A percentile compares a stretch with the other conserved stretches of the same genome.
phyloP scores from a whole-genome alignment of 1,140 invertebrate genomes.

The Drosophila ficusphila region DNA sequence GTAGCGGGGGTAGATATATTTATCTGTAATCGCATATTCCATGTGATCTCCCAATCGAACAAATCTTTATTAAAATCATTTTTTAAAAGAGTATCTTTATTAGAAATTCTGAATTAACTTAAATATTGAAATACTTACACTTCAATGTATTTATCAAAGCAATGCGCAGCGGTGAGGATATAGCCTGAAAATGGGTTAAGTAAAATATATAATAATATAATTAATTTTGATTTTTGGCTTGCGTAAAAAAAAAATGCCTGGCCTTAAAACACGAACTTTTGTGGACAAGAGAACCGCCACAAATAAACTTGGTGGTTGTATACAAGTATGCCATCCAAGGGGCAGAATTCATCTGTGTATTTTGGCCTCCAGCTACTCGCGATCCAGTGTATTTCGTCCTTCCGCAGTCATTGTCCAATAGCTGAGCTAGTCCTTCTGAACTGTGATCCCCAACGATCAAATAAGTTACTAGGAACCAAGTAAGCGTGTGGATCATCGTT shows the following conservation, averaged over 20 bases:
- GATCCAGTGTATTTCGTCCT: too few species aligned
- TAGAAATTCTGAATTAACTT: neutral
- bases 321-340: constrained; percentile 9
- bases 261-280: neutral
- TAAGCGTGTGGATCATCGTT: too few species aligned
- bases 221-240: too few species aligned
- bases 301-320: neutral
- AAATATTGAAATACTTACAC: neutral
- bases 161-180: neutral
- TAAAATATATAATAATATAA: too few species aligned
- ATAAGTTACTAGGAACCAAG: too few species aligned
- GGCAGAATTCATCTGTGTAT: neutral
- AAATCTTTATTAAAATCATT: neutral
- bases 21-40: neutral
- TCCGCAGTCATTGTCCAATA: too few species aligned
- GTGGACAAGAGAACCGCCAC: constrained; percentile 6
- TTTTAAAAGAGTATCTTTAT: too few species aligned
- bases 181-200: neutral
- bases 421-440: too few species aligned
- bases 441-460: too few species aligned
- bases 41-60: too few species aligned
- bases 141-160: too few species aligned
- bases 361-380: neutral
- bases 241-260: too few species aligned
- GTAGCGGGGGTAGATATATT: neutral